Conservation (phyloP, 1,140 invertebrate species). For the Alviniconcha marisindica region DNA sequence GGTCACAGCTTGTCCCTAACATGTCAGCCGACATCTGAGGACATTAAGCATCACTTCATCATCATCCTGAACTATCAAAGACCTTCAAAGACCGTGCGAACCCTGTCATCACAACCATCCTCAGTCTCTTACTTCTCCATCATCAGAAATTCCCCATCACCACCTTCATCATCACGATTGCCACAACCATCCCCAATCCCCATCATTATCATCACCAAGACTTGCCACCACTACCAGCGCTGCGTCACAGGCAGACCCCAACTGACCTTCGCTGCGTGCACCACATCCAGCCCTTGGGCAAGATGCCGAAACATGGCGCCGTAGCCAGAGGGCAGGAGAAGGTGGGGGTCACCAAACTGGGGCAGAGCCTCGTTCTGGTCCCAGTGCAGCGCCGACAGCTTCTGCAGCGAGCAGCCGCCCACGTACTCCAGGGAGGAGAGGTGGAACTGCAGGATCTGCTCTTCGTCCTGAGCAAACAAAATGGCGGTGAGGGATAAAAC, state of each 20-base stretch:
- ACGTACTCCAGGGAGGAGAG: constrained; percentile 76
- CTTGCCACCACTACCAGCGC: neutral
- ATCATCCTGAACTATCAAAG: no score
- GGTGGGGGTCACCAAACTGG: constrained; percentile 74
- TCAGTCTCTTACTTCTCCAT: no score
- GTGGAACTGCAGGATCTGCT: constrained; percentile 74
- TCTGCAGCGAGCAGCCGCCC: constrained; percentile 70
- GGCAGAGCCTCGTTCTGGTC: constrained; percentile 76
- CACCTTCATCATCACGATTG: no score
- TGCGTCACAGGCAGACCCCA: neutral
- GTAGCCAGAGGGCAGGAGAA: constrained; percentile 67
- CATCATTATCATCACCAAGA: no score
- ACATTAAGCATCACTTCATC: no score
- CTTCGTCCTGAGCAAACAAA: constrained; percentile 64
- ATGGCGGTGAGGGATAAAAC: no score
- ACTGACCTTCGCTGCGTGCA: constrained; percentile 63
- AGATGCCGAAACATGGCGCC: constrained; percentile 61
- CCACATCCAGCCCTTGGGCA: constrained; percentile 71
- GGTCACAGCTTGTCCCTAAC: no score
- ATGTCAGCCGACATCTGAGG: no score
- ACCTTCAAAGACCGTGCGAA: no score
- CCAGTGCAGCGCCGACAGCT: constrained; percentile 75
- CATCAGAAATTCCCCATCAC: no score
- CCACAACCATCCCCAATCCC: no score
- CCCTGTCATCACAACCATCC: no score